Evolutionary conservation across 2,888 invertebrate species (phyloP).

Genomic region (Noctua pronuba): DNA sequence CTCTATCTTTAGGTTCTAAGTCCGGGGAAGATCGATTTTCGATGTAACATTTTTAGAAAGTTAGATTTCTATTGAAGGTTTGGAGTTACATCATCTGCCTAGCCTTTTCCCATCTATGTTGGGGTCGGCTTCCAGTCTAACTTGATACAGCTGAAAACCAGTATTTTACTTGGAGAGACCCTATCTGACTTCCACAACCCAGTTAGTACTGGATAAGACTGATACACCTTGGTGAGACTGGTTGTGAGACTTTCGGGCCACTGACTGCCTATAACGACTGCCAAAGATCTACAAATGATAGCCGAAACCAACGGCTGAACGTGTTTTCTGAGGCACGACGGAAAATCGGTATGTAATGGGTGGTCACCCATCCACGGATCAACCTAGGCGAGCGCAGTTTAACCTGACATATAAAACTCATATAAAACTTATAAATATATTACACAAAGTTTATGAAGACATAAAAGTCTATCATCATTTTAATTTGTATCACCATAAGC

Average conservation of each 20-base stretch:
- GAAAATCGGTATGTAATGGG: no score
- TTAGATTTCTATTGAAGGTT: not conserved
- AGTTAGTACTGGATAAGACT: not conserved
- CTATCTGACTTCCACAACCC: not conserved
- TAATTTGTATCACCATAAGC: no score
- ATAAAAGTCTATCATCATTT: no score
- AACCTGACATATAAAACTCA: no score
- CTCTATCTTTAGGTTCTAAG: not conserved
- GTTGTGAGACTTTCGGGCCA: not conserved
- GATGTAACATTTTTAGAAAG: constrained; percentile 15
- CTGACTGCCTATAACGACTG: not conserved
- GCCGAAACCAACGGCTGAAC: not conserved
- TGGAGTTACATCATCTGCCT: not conserved
- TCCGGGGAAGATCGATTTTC: constrained; percentile 22
- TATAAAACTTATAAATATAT: no score
- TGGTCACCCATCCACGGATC: not conserved
- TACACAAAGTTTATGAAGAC: no score
- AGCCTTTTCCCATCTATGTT: not conserved
- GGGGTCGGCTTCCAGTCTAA: not conserved
- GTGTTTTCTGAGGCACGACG: not conserved
- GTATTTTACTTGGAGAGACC: not conserved
- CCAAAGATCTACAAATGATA: not conserved
- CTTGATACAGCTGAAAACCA: not conserved
- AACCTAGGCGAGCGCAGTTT: no score
- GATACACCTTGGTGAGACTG: not conserved